Conservation (phyloP, 1,140 invertebrate genomes). For the Apis mellifera region Amel_HAv3.1 CM009945.2:5105001-5105500, state of each 20-base stretch:
- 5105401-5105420: no score
- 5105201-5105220: background rate
- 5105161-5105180: no score
- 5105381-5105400: no score
- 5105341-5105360: no score
- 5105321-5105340: background rate
- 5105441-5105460: background rate
- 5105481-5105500: background rate
- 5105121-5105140: background rate
- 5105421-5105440: slow-evolving; percentile 18
- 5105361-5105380: rapidly evolving
- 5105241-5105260: slow-evolving; percentile 17
- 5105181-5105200: background rate
- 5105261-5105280: slow-evolving; percentile 41
- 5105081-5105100: background rate
- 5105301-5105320: slow-evolving; percentile 23
- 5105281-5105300: slow-evolving; percentile 17
- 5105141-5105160: background rate
- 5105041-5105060: background rate
- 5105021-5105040: background rate
- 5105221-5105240: background rate
- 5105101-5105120: background rate
- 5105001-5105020: background rate
- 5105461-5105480: background rate
- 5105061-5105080: background rate